Conservation (phyloP, 2,797 vertebrate species). For the Okamejei kenojei region DNA sequence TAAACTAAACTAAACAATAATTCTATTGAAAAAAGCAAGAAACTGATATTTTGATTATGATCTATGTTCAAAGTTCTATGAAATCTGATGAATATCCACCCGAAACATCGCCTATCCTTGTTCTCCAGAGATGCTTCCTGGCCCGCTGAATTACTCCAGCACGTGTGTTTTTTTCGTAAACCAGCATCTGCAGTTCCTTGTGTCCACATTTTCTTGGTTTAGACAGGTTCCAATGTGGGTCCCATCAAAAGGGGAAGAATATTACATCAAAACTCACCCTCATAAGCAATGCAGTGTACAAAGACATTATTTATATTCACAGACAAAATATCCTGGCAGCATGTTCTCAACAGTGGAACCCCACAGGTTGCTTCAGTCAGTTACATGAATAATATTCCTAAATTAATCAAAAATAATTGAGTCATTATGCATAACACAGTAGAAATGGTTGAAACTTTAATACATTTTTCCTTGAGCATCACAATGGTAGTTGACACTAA, state of each 20-base stretch:
- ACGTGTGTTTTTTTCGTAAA: too few relatives aligned
- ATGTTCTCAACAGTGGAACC: not conserved
- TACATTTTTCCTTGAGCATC: not conserved
- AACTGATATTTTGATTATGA: not conserved
- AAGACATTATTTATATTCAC: not conserved
- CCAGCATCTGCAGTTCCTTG: too few relatives aligned
- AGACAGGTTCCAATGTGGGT: not conserved
- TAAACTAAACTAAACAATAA: not conserved
- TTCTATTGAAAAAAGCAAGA: not conserved
- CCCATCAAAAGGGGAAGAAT: not conserved
- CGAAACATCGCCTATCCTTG: too few relatives aligned
- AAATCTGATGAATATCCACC: too few relatives aligned
- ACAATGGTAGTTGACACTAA: not conserved
- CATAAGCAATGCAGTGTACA: not conserved
- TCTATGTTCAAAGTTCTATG: not conserved
- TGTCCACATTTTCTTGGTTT: not conserved
- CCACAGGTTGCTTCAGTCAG: not conserved
- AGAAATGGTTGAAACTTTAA: not conserved
- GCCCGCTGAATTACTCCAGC: too few relatives aligned
- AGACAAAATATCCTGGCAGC: not conserved
- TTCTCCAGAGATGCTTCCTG: too few relatives aligned
- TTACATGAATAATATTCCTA: not conserved
- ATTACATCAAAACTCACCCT: not conserved
- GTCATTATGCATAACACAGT: not conserved
- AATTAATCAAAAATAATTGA: conserved; percentile 5